These are phyloP conservation scores for Limnephilus rhombicus DNA, from an alignment of 2,888 invertebrate genomes.

Conservation along the genomic window DNA sequence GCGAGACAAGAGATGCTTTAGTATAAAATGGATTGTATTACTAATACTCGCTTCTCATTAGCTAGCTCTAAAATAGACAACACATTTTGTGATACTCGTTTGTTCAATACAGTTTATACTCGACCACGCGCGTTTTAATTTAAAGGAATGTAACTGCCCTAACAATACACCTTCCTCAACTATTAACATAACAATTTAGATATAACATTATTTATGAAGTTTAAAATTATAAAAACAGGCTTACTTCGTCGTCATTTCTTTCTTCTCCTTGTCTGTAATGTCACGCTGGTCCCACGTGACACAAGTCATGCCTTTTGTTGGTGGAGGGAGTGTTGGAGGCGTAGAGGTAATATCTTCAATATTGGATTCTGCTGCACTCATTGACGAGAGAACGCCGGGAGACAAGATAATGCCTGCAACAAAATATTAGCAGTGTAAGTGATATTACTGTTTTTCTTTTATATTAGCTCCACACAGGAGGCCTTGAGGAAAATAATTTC, in stretches of 20 bases:
- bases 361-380: neutral
- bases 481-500: too few relatives aligned
- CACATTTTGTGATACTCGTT: too few relatives aligned
- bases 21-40: too few relatives aligned
- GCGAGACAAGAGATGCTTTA: too few relatives aligned
- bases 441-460: neutral
- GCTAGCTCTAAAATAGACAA: too few relatives aligned
- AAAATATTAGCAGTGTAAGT: neutral
- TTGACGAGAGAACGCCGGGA: neutral
- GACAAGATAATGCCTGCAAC: neutral
- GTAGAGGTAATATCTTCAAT: neutral
- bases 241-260: neutral
- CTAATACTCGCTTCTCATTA: too few relatives aligned
- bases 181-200: too few relatives aligned
- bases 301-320: neutral
- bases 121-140: too few relatives aligned
- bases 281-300: neutral
- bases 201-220: neutral
- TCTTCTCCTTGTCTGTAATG: neutral
- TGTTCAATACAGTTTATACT: too few relatives aligned
- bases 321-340: neutral
- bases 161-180: too few relatives aligned
- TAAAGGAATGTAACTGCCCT: too few relatives aligned
- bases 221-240: neutral
- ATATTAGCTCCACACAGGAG: too few relatives aligned